phyloP scores from a whole-genome alignment of 2,797 vertebrate species.

The Anisognathus igniventris region DNA sequence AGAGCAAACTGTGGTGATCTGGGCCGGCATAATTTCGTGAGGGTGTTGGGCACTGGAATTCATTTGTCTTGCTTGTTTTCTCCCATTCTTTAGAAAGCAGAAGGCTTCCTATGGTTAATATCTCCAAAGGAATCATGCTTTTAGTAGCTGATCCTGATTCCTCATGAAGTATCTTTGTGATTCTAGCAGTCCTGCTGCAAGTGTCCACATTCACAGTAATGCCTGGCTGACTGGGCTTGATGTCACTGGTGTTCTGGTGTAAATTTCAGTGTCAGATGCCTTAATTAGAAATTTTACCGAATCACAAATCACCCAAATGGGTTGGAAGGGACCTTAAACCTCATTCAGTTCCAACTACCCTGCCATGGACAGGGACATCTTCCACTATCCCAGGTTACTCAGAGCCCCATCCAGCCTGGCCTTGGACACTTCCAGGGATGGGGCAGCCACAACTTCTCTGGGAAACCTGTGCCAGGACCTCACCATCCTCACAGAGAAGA shows the following conservation, averaged over 20 bases:
- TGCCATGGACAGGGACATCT: not conserved
- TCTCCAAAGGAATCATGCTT: not conserved
- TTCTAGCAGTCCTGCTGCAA: not conserved
- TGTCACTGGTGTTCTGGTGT: not conserved
- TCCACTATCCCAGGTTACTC: accelerated
- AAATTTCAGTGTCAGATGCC: not conserved
- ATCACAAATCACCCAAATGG: too few species aligned
- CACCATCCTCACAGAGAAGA: accelerated
- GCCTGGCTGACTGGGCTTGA: not conserved
- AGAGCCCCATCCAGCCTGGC: not conserved
- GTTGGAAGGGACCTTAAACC: not conserved
- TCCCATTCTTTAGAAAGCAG: not conserved
- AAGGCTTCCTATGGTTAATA: not conserved
- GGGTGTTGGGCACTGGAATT: not conserved
- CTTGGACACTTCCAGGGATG: accelerated
- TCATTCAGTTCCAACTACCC: accelerated
- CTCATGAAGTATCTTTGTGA: not conserved
- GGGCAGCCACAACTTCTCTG: not conserved
- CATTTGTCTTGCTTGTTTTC: not conserved
- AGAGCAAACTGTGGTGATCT: not conserved
- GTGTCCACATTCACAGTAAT: not conserved
- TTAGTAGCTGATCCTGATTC: not conserved
- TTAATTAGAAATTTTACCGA: not conserved
- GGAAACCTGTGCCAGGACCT: not conserved
- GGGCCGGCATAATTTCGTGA: not conserved